These are phyloP conservation scores for Mohoua ochrocephala DNA, from an alignment of 2,113 vertebrate genomes.

Conservation along the genomic window DNA sequence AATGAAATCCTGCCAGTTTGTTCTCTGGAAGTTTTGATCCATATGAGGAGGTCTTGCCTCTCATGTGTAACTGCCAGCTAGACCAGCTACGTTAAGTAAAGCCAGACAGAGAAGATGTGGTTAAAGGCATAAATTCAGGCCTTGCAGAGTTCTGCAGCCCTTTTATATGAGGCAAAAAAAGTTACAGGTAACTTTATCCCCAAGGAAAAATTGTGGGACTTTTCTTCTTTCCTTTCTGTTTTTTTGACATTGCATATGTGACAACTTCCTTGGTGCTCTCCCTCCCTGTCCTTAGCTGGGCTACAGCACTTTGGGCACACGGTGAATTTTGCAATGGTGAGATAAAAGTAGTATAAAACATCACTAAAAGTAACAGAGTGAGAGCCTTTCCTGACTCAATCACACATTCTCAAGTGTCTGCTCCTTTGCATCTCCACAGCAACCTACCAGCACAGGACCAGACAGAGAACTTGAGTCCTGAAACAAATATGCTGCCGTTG, in stretches of 20 bases:
- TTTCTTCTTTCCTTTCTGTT: neutral
- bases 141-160: neutral
- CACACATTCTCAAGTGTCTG: neutral
- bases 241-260: neutral
- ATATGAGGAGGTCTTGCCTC: neutral
- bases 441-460: neutral
- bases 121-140: neutral
- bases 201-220: neutral
- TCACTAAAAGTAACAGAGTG: neutral
- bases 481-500: neutral
- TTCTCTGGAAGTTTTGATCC: neutral
- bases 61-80: neutral
- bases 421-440: neutral
- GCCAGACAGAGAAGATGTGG: neutral
- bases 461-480: neutral
- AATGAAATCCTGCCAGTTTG: neutral
- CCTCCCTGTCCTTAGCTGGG: neutral
- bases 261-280: neutral
- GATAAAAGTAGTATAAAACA: neutral
- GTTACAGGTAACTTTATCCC: neutral
- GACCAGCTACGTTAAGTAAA: neutral
- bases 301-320: neutral
- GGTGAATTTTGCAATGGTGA: neutral
- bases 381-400: neutral
- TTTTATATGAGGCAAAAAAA: neutral